Evolutionary conservation across 2,113 vertebrate genomes (phyloP), one percentile per base, ranked within the genome.

Genomic region (Aptenodytes forsteri): DNA sequence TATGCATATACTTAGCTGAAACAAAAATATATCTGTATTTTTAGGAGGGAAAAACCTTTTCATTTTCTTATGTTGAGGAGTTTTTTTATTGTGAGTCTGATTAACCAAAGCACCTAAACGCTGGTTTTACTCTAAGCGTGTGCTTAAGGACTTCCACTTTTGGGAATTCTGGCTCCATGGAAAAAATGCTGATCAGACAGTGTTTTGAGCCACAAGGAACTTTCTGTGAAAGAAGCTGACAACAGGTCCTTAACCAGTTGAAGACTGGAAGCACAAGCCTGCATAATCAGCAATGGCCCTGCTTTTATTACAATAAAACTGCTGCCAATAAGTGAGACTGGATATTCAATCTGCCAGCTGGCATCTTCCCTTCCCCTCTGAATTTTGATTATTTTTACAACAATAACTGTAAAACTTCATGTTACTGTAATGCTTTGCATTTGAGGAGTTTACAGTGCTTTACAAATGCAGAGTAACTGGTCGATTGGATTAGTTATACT

Each of bases 171-270:
- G 22, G 30, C 56, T 89, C 13, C 50, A 18, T 66, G 78, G 50
- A 91, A 94, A 86, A 80, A 90, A 85, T 42, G 92, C 92, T 94
- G 87, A 95, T 95, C 75, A 94, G 85, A 83, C 90, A 73, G 62
- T 90, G 86, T 91, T 97, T 80, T 91, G 88, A 93, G 62, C 82
- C 79, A 90, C 90, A 85, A 94, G 84, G 25, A 93, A 38, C 83
- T 92, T 95, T 96, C 82, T 62, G 78, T 86, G 65, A 93, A 95
- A 94, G 90, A 90, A 95, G 87, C 84, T 96, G 94, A 97, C 91
- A 96, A 77, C 87, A 95, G 78, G 89, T 97, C 56, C 70, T 97
- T 97, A 96, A 97, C 93, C 92, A 95, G 85, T 94, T 97, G 79
- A 96, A 94, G 62, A 61, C 93, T 93, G 54, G 82, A 95, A 94